Conservation (phyloP, 2,888 invertebrate species). For the Bellardia pandia region DNA sequence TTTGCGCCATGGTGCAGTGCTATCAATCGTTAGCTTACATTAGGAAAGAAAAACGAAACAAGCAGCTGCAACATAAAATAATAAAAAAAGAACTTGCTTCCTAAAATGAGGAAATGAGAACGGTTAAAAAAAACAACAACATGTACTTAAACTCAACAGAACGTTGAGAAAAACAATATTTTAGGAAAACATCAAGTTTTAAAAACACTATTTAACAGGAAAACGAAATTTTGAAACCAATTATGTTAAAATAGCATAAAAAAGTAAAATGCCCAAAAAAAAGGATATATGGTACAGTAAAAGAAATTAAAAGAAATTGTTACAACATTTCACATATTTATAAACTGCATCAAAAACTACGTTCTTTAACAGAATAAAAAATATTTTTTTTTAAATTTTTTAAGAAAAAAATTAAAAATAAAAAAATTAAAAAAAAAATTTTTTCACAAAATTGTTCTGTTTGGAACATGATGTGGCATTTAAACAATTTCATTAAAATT, state of each 20-base stretch:
- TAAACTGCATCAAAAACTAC: neutral
- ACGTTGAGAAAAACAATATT: slow-evolving; percentile 48
- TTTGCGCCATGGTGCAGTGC: no score
- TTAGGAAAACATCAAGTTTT: no score
- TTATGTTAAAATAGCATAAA: neutral
- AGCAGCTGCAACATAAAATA: no score
- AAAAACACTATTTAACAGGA: neutral
- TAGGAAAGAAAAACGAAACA: no score
- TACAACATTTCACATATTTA: neutral
- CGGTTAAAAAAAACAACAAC: slow-evolving; percentile 45
- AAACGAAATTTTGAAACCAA: slow-evolving; percentile 5
- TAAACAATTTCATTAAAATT: no score
- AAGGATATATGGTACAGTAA: slow-evolving; percentile 33
- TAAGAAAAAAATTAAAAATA: no score
- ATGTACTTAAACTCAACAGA: slow-evolving; percentile 3
- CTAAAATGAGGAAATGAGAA: neutral
- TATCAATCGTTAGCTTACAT: no score
- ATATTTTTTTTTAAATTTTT: no score
- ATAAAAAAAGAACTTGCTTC: no score
- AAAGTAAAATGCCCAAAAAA: slow-evolving; percentile 6
- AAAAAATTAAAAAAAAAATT: no score
- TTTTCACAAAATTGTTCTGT: no score
- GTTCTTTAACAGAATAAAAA: neutral
- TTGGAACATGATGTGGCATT: no score
- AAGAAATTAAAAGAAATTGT: neutral